Base-by-base conservation (phyloP, 2,888 invertebrate species). In the Lingula anatina region DNA sequence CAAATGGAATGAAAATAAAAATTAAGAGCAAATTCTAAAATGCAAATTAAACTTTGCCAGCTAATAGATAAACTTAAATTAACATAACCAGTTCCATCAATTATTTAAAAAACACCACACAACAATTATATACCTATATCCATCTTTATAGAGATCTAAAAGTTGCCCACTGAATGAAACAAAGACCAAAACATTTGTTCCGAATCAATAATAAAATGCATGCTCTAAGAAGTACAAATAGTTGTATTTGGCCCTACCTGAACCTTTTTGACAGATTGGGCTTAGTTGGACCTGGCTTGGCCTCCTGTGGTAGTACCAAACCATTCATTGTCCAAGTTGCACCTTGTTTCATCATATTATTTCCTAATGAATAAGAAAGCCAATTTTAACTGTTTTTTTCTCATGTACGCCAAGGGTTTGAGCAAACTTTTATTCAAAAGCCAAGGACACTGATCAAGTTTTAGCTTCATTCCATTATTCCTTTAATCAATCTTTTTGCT, bases 321-420 rank as follows among this genome's bases (percentile, higher is more conserved):
- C 76, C 76, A 35, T 65, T 65, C 57, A 75, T 54, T 26, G 71
- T 75, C 76, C 76, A 76, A 39, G 63, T 63, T 3, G 70, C 63
- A 24, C 62, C 65, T 51, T 70, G 63, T 28, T 60, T 62, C 21
- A 64, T 53, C 20, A 66, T 55, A 42, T 63, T 61, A 46, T 65
- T 66, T 48, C 65, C 72, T 73, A n/a, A n/a, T n/a, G 55, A 5
- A 60, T 51, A 41, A n/a, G 42, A 25, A 23, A 50, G n/a, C n/a
- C 7, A 43, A 46, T 28, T 31, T 31, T 9, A 31, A 31, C 15
- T 9, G 31, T 12, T 31, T 12, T 12, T 12, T 31, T 31, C 9
- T n/a, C n/a, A n/a, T n/a, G n/a, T n/a, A 31, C 9, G 15, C 15
- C 31, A 31, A 12, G 31, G 31, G 9, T 31, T 31, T 12, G 9